phyloP scores from a whole-genome alignment of 2,113 vertebrate species.

The Asarcornis scutulata region DNA sequence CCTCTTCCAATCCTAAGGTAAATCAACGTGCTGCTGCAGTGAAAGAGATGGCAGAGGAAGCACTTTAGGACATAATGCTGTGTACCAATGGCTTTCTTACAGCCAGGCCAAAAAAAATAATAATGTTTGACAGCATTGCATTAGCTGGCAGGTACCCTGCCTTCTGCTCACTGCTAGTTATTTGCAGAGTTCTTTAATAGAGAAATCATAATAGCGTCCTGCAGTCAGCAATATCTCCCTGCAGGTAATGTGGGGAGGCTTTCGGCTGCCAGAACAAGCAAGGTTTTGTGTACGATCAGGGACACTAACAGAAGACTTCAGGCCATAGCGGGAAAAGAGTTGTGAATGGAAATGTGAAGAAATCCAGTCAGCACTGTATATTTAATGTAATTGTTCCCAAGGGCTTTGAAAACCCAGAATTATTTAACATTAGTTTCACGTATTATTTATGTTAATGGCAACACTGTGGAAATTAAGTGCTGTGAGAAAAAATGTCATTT shows the following conservation, averaged over 20 bases:
- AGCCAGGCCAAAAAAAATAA: background rate
- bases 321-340: background rate
- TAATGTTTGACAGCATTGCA: rapidly evolving
- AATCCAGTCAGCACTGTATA: background rate
- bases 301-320: background rate
- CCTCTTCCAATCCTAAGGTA: background rate
- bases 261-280: background rate
- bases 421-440: background rate
- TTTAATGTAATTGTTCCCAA: background rate
- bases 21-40: background rate
- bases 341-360: background rate
- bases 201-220: background rate
- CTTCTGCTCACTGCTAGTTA: background rate
- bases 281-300: background rate
- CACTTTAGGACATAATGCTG: background rate
- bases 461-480: background rate
- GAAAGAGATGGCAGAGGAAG: background rate
- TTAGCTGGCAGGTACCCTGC: background rate
- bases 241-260: background rate
- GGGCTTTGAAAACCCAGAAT: conserved; percentile 12
- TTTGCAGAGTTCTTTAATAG: background rate
- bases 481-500: background rate
- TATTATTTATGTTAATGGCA: background rate
- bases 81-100: background rate
- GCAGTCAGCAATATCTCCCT: background rate